These are phyloP conservation scores for Callopanchax toddi DNA, from an alignment of 2,113 vertebrate species.

Conservation along the genomic window DNA sequence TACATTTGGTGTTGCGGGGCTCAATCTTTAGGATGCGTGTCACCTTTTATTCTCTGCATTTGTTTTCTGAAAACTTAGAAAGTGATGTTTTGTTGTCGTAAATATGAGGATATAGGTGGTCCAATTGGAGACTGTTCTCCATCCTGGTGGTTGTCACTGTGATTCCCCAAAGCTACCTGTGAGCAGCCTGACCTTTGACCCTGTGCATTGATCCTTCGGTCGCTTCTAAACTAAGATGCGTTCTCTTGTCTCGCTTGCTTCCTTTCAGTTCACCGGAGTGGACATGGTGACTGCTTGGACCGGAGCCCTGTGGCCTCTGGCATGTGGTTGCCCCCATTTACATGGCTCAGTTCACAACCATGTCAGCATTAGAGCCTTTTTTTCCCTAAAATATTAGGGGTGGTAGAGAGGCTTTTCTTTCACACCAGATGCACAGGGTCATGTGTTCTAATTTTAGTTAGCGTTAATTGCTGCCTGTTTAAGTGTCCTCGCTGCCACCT, in stretches of 20 bases:
- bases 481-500: constrained; percentile 68
- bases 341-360: constrained; percentile 18
- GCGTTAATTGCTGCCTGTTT: constrained; percentile 73
- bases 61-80: neutral
- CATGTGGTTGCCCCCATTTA: constrained; percentile 8
- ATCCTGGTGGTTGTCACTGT: constrained; percentile 51
- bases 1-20: too few species aligned
- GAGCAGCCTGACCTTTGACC: constrained; percentile 75
- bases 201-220: constrained; percentile 72
- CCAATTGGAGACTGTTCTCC: constrained; percentile 8
- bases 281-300: constrained; percentile 30
- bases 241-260: constrained; percentile 22
- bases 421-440: constrained; percentile 45
- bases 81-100: neutral
- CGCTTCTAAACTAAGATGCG: constrained; percentile 65
- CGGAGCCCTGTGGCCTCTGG: constrained; percentile 38
- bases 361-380: constrained; percentile 41
- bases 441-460: constrained; percentile 70
- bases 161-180: constrained; percentile 61
- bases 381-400: constrained; percentile 10
- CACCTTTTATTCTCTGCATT: too few species aligned
- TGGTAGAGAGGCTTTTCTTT: constrained; percentile 4
- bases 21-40: too few species aligned
- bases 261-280: constrained; percentile 52
- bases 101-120: constrained; percentile 14